Conservation (phyloP, 2,797 vertebrate species). For the Sarcoramphus papa region DNA sequence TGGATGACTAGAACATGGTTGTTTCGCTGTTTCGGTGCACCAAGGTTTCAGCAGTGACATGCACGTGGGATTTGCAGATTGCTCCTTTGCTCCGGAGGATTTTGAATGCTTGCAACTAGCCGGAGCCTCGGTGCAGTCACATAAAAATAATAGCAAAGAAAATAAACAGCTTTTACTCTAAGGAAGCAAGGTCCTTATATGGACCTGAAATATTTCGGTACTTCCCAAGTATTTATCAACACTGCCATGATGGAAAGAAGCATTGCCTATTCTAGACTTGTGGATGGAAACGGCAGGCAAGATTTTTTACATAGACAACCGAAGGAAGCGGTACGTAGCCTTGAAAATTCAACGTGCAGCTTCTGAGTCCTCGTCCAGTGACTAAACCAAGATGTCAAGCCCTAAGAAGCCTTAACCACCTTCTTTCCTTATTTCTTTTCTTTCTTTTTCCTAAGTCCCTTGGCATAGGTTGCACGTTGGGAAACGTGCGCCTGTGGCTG, state of each 20-base stretch:
- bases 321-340: neutral
- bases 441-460: neutral
- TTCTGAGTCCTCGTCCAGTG: neutral
- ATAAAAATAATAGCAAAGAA: conserved; percentile 25
- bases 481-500: neutral
- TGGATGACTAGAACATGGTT: neutral
- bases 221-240: conserved; percentile 32
- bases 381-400: neutral
- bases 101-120: neutral
- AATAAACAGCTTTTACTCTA: conserved; percentile 32
- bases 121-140: neutral
- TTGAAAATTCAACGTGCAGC: neutral
- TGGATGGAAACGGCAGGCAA: neutral
- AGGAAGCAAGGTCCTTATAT: conserved; percentile 28
- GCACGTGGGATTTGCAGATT: neutral
- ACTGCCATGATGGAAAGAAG: neutral
- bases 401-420: neutral
- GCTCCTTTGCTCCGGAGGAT: neutral
- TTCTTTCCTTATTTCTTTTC: neutral
- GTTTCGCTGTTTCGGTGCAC: neutral
- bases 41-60: neutral
- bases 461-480: rapidly evolving
- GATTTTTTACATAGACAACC: neutral
- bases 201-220: conserved; percentile 22
- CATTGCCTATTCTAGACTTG: conserved; percentile 26